Evolutionary conservation across 1,140 invertebrate genomes (phyloP).

Genomic region (Sycophaga agraensis): DNA sequence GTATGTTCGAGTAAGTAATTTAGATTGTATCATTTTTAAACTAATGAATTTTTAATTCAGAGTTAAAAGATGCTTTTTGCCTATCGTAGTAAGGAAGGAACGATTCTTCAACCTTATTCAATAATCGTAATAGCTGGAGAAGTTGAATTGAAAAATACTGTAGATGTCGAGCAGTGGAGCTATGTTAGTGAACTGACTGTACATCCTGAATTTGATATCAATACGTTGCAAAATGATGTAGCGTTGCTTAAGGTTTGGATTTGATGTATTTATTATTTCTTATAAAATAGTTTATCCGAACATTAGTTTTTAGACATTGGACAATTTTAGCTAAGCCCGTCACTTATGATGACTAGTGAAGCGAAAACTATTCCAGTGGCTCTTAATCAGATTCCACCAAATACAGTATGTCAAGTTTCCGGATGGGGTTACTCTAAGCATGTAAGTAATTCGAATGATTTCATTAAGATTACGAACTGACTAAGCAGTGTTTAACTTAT

Average conservation of each 20-base stretch:
- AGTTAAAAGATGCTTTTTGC: no score
- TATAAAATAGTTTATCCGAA: not conserved
- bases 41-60: not conserved
- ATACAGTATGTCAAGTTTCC: conserved; percentile 22
- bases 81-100: no score
- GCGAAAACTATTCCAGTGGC: not conserved
- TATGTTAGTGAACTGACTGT: not conserved
- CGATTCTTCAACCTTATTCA: no score
- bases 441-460: conserved; percentile 4
- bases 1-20: conserved; percentile 14
- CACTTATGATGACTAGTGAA: not conserved
- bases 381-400: not conserved
- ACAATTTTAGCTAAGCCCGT: not conserved
- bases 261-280: no score
- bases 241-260: conserved; percentile 10
- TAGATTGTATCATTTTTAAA: not conserved
- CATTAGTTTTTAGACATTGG: not conserved
- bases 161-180: not conserved
- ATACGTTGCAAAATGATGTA: conserved; percentile 9
- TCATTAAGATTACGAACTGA: not conserved
- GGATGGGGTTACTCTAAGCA: conserved; percentile 25
- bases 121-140: conserved; percentile 21
- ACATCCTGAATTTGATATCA: conserved; percentile 10
- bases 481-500: not conserved
- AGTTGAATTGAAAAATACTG: conserved; percentile 2